Percentiles rank a stretch among this genome's conserved stretches.
These are phyloP conservation scores for Tryphoninae sp. DNA, from an alignment of 2,888 invertebrate genomes.

Conservation along the genomic window DNA sequence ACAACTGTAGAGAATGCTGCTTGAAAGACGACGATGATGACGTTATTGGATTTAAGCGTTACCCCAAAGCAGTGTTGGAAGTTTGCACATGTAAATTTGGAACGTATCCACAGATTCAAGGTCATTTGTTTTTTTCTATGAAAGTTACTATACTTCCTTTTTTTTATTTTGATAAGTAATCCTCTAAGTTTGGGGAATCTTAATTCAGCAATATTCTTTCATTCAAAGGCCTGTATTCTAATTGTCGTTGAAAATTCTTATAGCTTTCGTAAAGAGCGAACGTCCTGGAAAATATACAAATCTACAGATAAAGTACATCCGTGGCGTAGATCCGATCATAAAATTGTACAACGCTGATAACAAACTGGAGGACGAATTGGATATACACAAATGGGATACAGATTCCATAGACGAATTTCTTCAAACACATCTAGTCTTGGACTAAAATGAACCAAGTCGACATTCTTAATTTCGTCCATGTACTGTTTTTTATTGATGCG, in stretches of 20 bases:
- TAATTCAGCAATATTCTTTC: too few species aligned
- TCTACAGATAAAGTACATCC: constrained; percentile 94
- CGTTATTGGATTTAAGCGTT: constrained; percentile 86
- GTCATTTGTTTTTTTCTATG: constrained; percentile 67
- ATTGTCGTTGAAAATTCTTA: constrained; percentile 67
- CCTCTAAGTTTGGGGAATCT: neutral
- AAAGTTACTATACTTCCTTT: constrained; percentile 48
- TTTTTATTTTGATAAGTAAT: neutral
- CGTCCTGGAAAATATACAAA: constrained; percentile 94
- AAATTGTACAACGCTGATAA: constrained; percentile 93
- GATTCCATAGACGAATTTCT: constrained; percentile 98
- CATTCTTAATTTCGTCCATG: neutral
- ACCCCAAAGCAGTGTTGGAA: constrained; percentile 95
- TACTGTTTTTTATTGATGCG: constrained; percentile 44
- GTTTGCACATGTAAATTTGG: constrained; percentile 99
- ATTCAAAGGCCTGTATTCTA: neutral
- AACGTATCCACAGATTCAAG: constrained; percentile 98
- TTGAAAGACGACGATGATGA: constrained; percentile 87
- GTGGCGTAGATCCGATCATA: constrained; percentile 97
- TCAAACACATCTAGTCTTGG: constrained; percentile 88
- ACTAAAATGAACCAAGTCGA: constrained; percentile 29
- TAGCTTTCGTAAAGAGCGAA: constrained; percentile 97
- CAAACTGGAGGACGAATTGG: constrained; percentile 92
- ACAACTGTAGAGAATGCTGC: constrained; percentile 91
- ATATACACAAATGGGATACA: constrained; percentile 99